A percentile compares a stretch with the other conserved stretches of the same genome.
Conservation (phyloP, 64 coral and sea anemone genomes). For the Montipora sp. region DNA sequence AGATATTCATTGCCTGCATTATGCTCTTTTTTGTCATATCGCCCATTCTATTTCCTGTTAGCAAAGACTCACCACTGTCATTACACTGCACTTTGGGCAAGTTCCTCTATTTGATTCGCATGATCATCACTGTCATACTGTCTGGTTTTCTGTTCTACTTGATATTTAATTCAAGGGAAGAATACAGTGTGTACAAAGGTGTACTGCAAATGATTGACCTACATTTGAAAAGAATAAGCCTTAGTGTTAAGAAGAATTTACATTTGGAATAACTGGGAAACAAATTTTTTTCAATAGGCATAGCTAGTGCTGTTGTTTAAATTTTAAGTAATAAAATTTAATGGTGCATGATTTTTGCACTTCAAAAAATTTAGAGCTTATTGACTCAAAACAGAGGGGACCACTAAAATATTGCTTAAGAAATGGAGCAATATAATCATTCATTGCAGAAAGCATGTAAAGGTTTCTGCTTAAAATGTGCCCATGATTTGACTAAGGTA, state of each 20-base stretch:
- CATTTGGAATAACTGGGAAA: neutral
- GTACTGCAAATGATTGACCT: constrained; percentile 54
- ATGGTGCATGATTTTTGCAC: too few species aligned
- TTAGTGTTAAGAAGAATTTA: neutral
- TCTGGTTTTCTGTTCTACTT: constrained; percentile 60
- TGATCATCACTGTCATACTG: constrained; percentile 46
- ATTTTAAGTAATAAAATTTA: too few species aligned
- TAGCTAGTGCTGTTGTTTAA: too few species aligned
- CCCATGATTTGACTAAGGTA: too few species aligned
- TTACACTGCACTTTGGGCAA: constrained; percentile 50
- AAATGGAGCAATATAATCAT: too few species aligned
- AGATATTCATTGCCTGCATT: constrained; percentile 33
- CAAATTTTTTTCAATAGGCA: too few species aligned
- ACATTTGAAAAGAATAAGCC: constrained; percentile 53
- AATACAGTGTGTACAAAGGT: constrained; percentile 73
- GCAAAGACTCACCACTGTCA: constrained; percentile 8
- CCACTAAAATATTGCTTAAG: too few species aligned
- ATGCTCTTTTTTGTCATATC: constrained; percentile 59
- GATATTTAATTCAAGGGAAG: constrained; percentile 66
- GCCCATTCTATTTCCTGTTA: constrained; percentile 60
- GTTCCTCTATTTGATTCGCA: constrained; percentile 60
- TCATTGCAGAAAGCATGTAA: too few species aligned
- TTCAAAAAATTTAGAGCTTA: too few species aligned
- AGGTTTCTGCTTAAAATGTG: too few species aligned
- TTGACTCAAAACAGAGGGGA: too few species aligned